phyloP scores from a whole-genome alignment of 2,113 vertebrate species.

The Microcebus lehilahytsara region DNA sequence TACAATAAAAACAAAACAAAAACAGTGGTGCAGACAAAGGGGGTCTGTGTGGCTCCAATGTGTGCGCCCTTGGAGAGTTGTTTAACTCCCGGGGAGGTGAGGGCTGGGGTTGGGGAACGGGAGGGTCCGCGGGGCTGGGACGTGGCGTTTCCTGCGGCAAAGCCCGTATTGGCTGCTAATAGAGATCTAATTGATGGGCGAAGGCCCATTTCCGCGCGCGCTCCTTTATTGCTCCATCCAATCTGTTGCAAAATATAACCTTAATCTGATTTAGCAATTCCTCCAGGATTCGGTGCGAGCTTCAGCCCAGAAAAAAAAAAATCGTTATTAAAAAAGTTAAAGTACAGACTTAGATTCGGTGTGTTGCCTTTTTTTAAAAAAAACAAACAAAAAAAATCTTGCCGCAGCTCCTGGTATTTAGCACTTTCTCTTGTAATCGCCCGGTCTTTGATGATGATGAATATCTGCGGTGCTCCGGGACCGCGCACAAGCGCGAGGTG shows the following conservation, averaged over 20 bases:
- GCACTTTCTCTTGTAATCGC: conserved; percentile 69
- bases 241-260: conserved; percentile 99
- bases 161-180: conserved; percentile 98
- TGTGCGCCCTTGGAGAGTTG: conserved; percentile 88
- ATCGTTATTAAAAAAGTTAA: conserved; percentile 99
- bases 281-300: conserved; percentile 96
- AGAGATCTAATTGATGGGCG: conserved; percentile 99
- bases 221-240: conserved; percentile 99
- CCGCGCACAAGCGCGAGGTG: background rate
- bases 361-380: conserved; percentile 75
- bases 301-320: conserved; percentile 89
- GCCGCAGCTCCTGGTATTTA: conserved; percentile 73
- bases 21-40: conserved; percentile 77
- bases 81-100: conserved; percentile 86
- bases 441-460: conserved; percentile 76
- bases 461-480: conserved; percentile 59
- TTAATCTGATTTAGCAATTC: conserved; percentile 99
- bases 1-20: conserved; percentile 39
- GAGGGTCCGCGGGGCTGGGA: conserved; percentile 83
- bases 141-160: conserved; percentile 96
- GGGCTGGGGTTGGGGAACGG: background rate
- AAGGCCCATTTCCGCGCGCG: conserved; percentile 97
- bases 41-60: conserved; percentile 82
- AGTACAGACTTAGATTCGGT: conserved; percentile 89
- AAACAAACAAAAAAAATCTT: conserved; percentile 43